Evolutionary conservation across 2,888 invertebrate genomes (phyloP).

Genomic region (Aporophyla lueneburgensis): DNA sequence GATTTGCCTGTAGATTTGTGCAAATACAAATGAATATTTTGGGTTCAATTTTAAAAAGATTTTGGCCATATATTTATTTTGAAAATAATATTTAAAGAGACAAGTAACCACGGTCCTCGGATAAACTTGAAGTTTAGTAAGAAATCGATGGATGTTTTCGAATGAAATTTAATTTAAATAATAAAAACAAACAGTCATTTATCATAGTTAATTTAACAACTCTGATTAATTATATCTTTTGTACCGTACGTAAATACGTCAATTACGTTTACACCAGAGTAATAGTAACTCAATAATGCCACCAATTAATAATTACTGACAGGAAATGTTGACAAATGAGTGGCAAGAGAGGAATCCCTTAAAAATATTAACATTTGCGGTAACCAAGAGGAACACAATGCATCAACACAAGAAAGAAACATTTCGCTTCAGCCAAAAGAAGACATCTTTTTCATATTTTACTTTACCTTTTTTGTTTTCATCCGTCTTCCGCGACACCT

Average conservation of each 20-base stretch:
- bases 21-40: constrained; percentile 13
- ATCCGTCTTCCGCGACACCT: constrained; percentile 58
- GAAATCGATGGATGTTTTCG: no score
- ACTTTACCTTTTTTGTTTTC: constrained; percentile 54
- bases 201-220: no score
- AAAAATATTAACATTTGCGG: constrained; percentile 6
- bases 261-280: background rate
- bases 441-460: constrained; percentile 29
- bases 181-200: no score
- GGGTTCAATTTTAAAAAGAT: background rate
- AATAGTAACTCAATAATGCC: background rate
- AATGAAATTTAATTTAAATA: no score
- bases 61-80: background rate
- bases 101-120: no score
- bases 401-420: constrained; percentile 17
- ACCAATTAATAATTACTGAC: background rate
- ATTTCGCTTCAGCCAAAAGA: constrained; percentile 21
- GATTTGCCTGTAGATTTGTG: constrained; percentile 11
- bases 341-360: background rate
- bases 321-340: background rate
- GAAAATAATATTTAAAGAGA: no score
- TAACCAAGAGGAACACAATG: constrained; percentile 12
- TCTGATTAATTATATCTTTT: no score
- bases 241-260: no score
- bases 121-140: no score